Evolutionary conservation across 2,888 invertebrate species (phyloP).

Genomic region (Metopia argyrocephala): DNA sequence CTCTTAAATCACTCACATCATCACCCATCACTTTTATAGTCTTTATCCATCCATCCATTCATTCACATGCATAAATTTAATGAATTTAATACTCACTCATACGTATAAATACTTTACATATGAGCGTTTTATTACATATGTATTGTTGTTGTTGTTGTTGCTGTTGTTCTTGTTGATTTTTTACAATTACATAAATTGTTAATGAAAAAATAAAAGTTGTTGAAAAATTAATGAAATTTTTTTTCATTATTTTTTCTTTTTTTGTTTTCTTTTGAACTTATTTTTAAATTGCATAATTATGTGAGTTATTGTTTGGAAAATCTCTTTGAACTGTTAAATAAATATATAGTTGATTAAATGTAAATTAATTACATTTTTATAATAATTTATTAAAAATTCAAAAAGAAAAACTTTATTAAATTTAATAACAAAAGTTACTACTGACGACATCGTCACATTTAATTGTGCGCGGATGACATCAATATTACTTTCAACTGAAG

Average conservation of each 20-base stretch:
- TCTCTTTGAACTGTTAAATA: not conserved
- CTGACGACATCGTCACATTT: not conserved
- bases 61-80: not conserved
- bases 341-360: not conserved
- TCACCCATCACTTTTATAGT: not conserved
- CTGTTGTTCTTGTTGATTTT: too few species aligned
- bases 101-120: not conserved
- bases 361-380: constrained; percentile 26
- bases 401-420: not conserved
- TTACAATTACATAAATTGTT: constrained; percentile 24
- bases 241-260: too few species aligned
- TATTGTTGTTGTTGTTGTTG: too few species aligned
- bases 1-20: not conserved
- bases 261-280: too few species aligned
- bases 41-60: not conserved
- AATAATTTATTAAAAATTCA: not conserved
- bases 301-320: constrained; percentile 34
- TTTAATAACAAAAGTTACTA: not conserved
- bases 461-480: not conserved
- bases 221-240: too few species aligned
- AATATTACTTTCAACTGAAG: not conserved
- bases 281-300: constrained; percentile 41
- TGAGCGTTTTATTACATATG: not conserved
- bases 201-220: constrained; percentile 51
- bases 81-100: not conserved